Percentiles rank a stretch among this genome's conserved stretches.
phyloP scores from a whole-genome alignment of 2,888 invertebrate species.

The Chrysopilus asiliformis region DNA sequence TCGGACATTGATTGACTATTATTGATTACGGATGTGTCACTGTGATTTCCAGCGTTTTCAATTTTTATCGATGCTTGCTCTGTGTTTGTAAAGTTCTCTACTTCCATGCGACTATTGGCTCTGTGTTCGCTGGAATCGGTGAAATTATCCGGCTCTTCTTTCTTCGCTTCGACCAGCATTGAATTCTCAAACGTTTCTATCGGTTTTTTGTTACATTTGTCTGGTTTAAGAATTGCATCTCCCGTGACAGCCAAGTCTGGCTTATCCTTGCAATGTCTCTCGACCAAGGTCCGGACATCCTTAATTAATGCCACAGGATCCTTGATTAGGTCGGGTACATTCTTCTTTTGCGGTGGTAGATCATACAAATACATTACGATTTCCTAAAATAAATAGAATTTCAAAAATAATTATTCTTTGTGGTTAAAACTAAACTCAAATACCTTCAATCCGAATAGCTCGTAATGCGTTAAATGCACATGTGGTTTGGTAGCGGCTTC shows the following conservation, averaged over 20 bases:
- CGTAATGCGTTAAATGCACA: constrained; percentile 64
- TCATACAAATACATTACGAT: constrained; percentile 86
- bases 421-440: constrained; percentile 8
- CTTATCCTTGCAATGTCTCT: constrained; percentile 77
- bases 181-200: constrained; percentile 27
- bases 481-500: constrained; percentile 36
- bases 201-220: constrained; percentile 16
- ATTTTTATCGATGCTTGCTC: constrained; percentile 7
- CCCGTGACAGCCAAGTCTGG: constrained; percentile 75
- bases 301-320: constrained; percentile 82
- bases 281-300: constrained; percentile 78
- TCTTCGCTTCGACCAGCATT: constrained; percentile 30
- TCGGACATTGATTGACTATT: constrained; percentile 3
- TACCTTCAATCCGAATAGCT: constrained; percentile 64
- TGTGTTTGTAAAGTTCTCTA: constrained; percentile 3
- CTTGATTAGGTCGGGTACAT: constrained; percentile 77
- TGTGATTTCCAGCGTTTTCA: constrained; percentile 2
- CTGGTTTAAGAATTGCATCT: constrained; percentile 51
- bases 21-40: not conserved
- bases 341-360: constrained; percentile 78
- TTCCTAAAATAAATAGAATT: constrained; percentile 38
- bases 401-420: constrained; percentile 5
- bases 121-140: constrained; percentile 3
- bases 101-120: constrained; percentile 1
- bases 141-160: constrained; percentile 28